phyloP scores from a whole-genome alignment of 2,797 vertebrate species.

The Urocyon cinereoargenteus region DNA sequence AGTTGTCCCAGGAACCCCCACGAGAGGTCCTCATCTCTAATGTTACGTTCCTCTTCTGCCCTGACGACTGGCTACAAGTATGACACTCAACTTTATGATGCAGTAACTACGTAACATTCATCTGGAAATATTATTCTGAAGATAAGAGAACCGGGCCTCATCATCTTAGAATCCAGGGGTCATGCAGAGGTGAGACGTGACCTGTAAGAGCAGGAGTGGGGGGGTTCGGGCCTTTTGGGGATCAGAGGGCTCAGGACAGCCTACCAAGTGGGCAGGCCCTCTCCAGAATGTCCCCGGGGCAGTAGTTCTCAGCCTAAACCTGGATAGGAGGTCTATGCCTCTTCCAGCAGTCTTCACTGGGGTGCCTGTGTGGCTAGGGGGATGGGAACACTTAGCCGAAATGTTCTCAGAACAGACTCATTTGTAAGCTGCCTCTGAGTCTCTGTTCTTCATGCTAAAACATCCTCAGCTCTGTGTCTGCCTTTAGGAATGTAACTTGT shows the following conservation, averaged over 20 bases:
- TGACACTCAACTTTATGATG: neutral
- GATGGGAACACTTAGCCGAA: neutral
- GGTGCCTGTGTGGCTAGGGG: neutral
- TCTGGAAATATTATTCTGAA: neutral
- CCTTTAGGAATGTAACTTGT: conserved; percentile 39
- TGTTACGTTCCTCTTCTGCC: neutral
- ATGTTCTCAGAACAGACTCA: neutral
- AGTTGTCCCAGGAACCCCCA: neutral
- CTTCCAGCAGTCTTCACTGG: neutral
- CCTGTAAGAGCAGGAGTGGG: neutral
- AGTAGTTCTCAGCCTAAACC: neutral
- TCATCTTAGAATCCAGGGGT: neutral
- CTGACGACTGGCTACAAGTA: neutral
- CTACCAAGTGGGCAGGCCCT: rapidly evolving
- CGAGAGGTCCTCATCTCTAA: neutral
- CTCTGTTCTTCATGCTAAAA: neutral
- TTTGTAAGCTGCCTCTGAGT: neutral
- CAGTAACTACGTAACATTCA: neutral
- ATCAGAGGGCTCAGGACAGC: neutral
- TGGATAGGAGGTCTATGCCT: neutral
- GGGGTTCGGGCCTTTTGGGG: neutral
- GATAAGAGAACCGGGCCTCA: neutral
- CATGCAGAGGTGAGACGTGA: neutral
- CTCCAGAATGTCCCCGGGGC: neutral
- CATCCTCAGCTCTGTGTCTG: neutral